These are phyloP conservation scores for Peromyscus melanophrys DNA, from an alignment of 2,797 vertebrate species.

Conservation along the genomic window DNA sequence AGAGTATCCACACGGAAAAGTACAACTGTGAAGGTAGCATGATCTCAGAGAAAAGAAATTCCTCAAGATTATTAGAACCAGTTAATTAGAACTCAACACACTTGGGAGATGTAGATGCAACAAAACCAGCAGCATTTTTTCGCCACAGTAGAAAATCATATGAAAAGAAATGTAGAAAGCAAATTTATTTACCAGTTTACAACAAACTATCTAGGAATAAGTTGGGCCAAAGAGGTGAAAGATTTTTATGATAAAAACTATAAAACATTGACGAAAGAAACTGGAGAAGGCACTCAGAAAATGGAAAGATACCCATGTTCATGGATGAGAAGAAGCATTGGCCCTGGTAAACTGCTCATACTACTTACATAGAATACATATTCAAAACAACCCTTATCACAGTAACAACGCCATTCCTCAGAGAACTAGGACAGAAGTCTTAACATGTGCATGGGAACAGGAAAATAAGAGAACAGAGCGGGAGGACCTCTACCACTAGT, in stretches of 20 bases:
- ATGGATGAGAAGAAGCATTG: not conserved
- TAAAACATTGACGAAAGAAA: not conserved
- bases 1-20: not conserved
- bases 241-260: not conserved
- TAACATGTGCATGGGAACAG: not conserved
- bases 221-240: not conserved
- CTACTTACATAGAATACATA: not conserved
- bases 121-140: not conserved
- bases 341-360: not conserved
- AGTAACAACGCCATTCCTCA: not conserved
- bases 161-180: not conserved
- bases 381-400: not conserved
- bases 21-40: not conserved
- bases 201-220: not conserved
- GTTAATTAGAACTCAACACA: not conserved
- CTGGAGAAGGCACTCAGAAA: not conserved
- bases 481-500: not conserved
- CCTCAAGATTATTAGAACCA: not conserved
- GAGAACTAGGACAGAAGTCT: not conserved
- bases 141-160: not conserved
- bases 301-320: not conserved
- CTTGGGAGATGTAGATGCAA: not conserved
- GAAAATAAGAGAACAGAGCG: rapidly evolving
- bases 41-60: not conserved
- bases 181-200: not conserved